These are phyloP conservation scores for Fringilla coelebs DNA, from an alignment of 2,797 vertebrate genomes.

Conservation along the genomic window DNA sequence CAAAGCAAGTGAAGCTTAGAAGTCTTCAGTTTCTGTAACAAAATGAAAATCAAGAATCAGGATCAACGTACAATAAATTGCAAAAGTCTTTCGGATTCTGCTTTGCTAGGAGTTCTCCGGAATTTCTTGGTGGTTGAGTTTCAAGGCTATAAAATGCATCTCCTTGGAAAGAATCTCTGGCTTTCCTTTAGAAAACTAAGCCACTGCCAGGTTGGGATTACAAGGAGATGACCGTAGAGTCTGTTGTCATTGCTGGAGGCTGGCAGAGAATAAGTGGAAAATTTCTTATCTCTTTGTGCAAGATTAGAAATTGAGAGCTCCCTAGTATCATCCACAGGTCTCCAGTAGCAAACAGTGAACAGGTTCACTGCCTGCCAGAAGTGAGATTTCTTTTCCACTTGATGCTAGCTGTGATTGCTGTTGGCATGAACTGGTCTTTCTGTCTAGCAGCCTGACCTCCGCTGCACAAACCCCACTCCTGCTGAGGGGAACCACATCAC, in stretches of 20 bases:
- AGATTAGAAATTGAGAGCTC: background rate
- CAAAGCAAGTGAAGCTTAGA: slow-evolving; percentile 16
- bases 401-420: background rate
- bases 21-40: background rate
- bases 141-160: background rate
- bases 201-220: background rate
- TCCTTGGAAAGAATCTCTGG: background rate
- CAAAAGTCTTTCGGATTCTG: background rate
- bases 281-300: background rate
- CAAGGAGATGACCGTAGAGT: background rate
- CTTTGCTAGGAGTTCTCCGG: background rate
- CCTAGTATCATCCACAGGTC: background rate
- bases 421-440: background rate
- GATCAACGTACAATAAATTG: background rate
- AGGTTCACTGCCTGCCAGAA: background rate
- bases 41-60: slow-evolving; percentile 1
- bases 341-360: background rate
- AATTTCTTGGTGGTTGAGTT: background rate
- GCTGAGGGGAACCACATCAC: background rate
- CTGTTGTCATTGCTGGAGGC: background rate
- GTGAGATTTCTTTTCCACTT: background rate
- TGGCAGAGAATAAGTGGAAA: background rate
- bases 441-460: background rate
- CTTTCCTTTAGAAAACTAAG: slow-evolving; percentile 5
- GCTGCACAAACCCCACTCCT: background rate